Conservation (phyloP, 1,140 invertebrate genomes). For the Rhagoletis zephyria region DNA sequence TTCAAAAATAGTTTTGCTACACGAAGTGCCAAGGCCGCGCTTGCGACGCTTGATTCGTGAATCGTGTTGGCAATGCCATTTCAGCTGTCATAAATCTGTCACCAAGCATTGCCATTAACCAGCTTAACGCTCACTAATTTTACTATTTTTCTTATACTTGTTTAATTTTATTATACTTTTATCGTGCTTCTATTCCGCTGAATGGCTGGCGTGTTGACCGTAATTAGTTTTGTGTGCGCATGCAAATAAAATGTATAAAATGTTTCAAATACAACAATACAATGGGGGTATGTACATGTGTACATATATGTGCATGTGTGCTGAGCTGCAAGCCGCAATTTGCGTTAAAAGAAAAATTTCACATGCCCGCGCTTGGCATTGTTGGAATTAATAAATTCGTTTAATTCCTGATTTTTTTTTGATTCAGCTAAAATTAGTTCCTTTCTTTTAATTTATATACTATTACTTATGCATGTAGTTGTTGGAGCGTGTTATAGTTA, state of each 20-base stretch:
- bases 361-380: slow-evolving; percentile 41
- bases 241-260: slow-evolving; percentile 1
- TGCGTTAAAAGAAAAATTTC: slow-evolving; percentile 19
- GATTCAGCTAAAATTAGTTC: slow-evolving; percentile 10
- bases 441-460: slow-evolving; percentile 26
- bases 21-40: neutral
- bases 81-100: slow-evolving; percentile 67
- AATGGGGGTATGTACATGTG: neutral
- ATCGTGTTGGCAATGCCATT: slow-evolving; percentile 46
- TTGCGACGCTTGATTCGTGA: slow-evolving; percentile 2
- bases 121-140: slow-evolving; percentile 25
- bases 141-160: neutral
- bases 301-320: neutral
- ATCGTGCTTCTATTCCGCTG: slow-evolving; percentile 19
- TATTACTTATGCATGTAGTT: neutral
- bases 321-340: neutral
- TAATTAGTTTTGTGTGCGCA: slow-evolving; percentile 45
- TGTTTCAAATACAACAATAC: slow-evolving; percentile 44
- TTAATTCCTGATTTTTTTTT: neutral
- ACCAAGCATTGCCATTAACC: slow-evolving; percentile 64
- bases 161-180: slow-evolving; percentile 39
- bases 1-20: neutral
- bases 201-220: slow-evolving; percentile 17
- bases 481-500: slow-evolving; percentile 28
- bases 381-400: slow-evolving; percentile 35